Conservation (phyloP, 2,113 vertebrate genomes). For the Cairina moschata region DNA sequence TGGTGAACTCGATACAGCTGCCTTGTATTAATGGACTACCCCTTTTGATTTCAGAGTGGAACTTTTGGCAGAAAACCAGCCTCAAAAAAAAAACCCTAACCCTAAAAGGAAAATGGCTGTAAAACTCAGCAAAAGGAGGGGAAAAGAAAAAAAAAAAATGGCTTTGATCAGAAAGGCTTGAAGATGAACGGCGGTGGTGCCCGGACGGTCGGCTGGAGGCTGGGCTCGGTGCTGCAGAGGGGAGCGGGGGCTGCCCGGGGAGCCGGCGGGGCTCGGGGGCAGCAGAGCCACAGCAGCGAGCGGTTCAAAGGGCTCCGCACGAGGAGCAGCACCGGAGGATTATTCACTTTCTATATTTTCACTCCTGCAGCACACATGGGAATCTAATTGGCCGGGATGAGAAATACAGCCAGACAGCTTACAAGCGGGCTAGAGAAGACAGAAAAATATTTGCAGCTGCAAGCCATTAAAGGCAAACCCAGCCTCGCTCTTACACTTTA, state of each 20-base stretch:
- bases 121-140: not conserved
- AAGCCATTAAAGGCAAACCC: conserved; percentile 74
- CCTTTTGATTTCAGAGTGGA: conserved; percentile 72
- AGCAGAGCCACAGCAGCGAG: not conserved
- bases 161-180: conserved; percentile 72
- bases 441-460: conserved; percentile 76
- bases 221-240: conserved; percentile 5
- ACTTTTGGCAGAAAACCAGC: conserved; percentile 67
- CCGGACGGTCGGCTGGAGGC: conserved; percentile 45
- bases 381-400: conserved; percentile 76
- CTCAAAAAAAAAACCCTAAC: not conserved
- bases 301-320: conserved; percentile 70
- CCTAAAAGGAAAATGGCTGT: conserved; percentile 26
- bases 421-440: conserved; percentile 59
- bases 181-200: conserved; percentile 61
- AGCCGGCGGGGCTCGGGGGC: not conserved
- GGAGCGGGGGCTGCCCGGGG: not conserved
- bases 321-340: conserved; percentile 69
- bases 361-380: conserved; percentile 78
- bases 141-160: not conserved
- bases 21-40: conserved; percentile 60
- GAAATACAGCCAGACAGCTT: conserved; percentile 74
- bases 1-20: conserved; percentile 65
- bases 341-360: conserved; percentile 79
- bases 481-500: conserved; percentile 60